Evolutionary conservation across 2,797 vertebrate species (phyloP).

Genomic region (Enteromius trimaculatus): DNA sequence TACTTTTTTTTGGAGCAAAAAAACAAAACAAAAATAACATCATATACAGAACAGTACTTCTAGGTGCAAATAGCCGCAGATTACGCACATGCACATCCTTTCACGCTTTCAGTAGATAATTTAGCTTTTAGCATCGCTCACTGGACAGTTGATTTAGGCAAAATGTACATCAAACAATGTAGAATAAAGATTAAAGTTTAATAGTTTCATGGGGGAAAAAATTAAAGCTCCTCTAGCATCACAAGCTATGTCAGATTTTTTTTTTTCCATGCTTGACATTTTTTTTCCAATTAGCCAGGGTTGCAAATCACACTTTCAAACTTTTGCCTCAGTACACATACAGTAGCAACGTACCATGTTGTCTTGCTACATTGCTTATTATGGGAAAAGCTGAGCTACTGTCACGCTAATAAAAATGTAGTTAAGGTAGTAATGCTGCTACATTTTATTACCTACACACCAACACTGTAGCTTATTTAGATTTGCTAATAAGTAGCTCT

Average conservation of each 20-base stretch:
- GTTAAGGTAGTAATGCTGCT: neutral
- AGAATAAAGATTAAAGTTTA: neutral
- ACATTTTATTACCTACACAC: neutral
- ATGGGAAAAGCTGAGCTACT: neutral
- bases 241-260: too few relatives aligned
- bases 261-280: too few relatives aligned
- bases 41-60: too few relatives aligned
- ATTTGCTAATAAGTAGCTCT: conserved; percentile 26
- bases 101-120: neutral
- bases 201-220: neutral
- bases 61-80: too few relatives aligned
- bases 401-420: neutral
- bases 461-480: conserved; percentile 16
- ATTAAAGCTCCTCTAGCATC: neutral
- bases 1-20: too few relatives aligned
- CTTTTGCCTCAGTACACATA: neutral
- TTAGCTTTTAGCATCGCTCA: neutral
- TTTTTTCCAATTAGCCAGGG: too few relatives aligned
- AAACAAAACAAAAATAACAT: too few relatives aligned
- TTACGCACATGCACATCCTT: too few relatives aligned
- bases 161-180: neutral
- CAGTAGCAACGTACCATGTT: neutral
- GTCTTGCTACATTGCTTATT: neutral
- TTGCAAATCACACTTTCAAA: neutral
- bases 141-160: neutral